Percentiles rank a stretch among this genome's conserved stretches.
phyloP scores from a whole-genome alignment of 35 echinoderm and acorn worm species.

The Chiridota heheva region DNA sequence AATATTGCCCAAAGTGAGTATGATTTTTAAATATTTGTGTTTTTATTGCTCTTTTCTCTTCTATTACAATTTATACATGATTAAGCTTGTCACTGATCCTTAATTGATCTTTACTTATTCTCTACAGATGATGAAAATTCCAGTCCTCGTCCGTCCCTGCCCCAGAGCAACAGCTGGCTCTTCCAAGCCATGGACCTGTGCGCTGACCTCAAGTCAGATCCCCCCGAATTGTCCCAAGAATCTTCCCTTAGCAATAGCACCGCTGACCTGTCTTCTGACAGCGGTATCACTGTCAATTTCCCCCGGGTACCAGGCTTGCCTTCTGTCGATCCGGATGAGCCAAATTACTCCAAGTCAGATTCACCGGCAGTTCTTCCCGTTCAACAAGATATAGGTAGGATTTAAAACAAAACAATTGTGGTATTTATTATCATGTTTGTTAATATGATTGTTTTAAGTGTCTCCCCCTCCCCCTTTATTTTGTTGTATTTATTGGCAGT shows the following conservation, averaged over 20 bases:
- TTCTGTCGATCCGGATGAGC: not conserved
- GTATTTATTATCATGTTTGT: no score
- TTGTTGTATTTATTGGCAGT: no score
- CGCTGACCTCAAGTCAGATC: constrained; percentile 77
- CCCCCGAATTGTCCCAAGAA: constrained; percentile 42
- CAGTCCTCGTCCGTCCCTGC: constrained; percentile 8
- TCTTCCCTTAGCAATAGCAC: constrained; percentile 33
- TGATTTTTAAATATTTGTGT: not conserved
- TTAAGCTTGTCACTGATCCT: not conserved
- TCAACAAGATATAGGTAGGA: constrained; percentile 14
- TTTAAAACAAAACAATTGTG: no score
- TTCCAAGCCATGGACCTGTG: constrained; percentile 98
- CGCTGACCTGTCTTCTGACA: constrained; percentile 58
- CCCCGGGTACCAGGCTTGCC: constrained; percentile 9
- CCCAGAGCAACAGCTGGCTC: constrained; percentile 93
- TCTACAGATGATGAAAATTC: not conserved
- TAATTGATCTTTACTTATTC: constrained; percentile 3
- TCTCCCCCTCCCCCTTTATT: no score
- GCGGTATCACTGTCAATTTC: constrained; percentile 74
- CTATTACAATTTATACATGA: no score
- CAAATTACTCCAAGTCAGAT: not conserved
- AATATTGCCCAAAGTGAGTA: no score
- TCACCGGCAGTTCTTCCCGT: constrained; percentile 25
- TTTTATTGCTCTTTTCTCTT: not conserved
- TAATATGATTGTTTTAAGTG: no score